phyloP scores from a whole-genome alignment of 2,888 invertebrate species.

The Hermaeophaga mercurialis region DNA sequence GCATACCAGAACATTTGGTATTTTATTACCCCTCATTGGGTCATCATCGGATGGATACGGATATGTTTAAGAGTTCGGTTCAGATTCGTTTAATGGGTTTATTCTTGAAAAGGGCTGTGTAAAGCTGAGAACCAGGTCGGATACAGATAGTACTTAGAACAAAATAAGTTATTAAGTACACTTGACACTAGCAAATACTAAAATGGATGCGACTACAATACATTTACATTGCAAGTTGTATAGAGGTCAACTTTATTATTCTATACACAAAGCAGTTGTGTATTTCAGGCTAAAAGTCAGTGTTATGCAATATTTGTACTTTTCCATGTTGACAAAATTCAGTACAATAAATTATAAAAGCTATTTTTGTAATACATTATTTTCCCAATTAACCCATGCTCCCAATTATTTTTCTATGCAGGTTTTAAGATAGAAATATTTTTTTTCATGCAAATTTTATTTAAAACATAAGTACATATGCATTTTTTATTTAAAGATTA shows the following conservation, averaged over 20 bases:
- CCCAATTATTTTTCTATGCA: too few species aligned
- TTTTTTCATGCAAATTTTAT: neutral
- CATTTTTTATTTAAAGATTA: too few species aligned
- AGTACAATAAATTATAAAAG: slow-evolving; percentile 63
- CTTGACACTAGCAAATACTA: slow-evolving; percentile 56
- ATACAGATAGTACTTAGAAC: slow-evolving; percentile 50
- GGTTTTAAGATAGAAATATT: too few species aligned
- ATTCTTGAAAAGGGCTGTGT: slow-evolving; percentile 52
- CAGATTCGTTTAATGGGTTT: slow-evolving; percentile 50
- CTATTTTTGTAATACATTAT: slow-evolving; percentile 39
- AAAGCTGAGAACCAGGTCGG: slow-evolving; percentile 54
- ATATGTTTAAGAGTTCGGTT: slow-evolving; percentile 43
- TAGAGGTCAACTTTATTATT: slow-evolving; percentile 37
- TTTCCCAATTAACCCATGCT: neutral
- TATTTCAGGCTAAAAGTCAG: slow-evolving; percentile 59
- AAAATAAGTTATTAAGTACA: slow-evolving; percentile 46
- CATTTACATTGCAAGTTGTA: slow-evolving; percentile 36
- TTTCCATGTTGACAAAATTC: slow-evolving; percentile 66
- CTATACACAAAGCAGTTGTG: slow-evolving; percentile 56
- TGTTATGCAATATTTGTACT: slow-evolving; percentile 68
- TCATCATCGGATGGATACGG: slow-evolving; percentile 31
- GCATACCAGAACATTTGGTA: slow-evolving; percentile 37
- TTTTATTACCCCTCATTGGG: slow-evolving; percentile 36
- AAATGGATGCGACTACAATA: slow-evolving; percentile 34
- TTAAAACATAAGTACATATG: neutral